Conservation (phyloP, 1,140 invertebrate genomes). For the Ladona fulva region DNA sequence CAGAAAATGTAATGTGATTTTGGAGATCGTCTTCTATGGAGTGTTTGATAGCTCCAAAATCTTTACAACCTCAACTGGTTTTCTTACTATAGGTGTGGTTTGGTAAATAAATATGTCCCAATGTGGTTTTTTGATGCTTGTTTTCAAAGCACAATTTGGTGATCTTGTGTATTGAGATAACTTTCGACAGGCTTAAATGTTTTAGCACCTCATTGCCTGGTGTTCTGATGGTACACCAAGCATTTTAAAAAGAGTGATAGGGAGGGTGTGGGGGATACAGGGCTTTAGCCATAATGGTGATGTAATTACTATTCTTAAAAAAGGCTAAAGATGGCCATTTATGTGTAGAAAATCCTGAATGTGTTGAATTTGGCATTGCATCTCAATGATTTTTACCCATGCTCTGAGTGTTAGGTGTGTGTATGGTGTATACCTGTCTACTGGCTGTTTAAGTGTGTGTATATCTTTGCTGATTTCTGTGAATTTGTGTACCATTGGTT, state of each 20-base stretch:
- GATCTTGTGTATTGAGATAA: background rate
- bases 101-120: constrained; percentile 3
- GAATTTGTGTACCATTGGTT: background rate
- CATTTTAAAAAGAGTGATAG: background rate
- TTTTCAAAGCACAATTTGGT: constrained; percentile 1
- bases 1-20: background rate
- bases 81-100: constrained; percentile 3
- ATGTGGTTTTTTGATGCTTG: constrained; percentile 7
- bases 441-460: background rate
- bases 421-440: constrained; percentile 5
- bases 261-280: constrained; percentile 5
- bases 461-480: background rate
- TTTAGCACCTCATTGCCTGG: background rate
- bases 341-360: constrained; percentile 10
- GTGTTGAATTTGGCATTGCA: constrained; percentile 2
- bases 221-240: background rate
- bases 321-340: background rate
- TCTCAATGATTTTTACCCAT: constrained; percentile 2
- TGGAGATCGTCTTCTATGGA: background rate
- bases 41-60: background rate
- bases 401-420: background rate
- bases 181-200: constrained; percentile 5
- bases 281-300: background rate
- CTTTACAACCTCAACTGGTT: background rate
- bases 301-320: constrained; percentile 1